These are phyloP conservation scores for Geotrypetes seraphini DNA, from an alignment of 2,797 vertebrate genomes.

Conservation along the genomic window DNA sequence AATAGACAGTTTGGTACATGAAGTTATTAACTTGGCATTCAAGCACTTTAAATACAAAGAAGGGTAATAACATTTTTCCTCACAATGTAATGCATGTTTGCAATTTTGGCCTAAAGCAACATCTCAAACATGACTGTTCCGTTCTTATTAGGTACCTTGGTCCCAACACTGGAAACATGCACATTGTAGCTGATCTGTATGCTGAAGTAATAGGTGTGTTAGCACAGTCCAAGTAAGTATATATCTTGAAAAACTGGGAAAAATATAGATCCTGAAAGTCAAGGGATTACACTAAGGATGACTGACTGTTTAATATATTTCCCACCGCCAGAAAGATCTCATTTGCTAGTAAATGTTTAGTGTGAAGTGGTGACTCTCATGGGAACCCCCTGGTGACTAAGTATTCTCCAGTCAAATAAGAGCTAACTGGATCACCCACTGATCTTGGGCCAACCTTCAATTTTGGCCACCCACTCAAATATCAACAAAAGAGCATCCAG, in stretches of 20 bases:
- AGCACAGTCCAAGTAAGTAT: conserved; percentile 89
- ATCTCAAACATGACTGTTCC: conserved; percentile 5
- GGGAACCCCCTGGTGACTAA: too few species aligned
- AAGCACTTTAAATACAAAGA: conserved; percentile 99
- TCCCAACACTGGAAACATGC: conserved; percentile 97
- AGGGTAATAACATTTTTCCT: conserved; percentile 67
- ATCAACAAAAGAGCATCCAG: too few species aligned
- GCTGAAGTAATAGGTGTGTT: conserved; percentile 94
- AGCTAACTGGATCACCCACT: too few species aligned
- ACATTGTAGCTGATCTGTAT: conserved; percentile 95
- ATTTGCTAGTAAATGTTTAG: too few species aligned
- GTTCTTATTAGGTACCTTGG: conserved; percentile 75
- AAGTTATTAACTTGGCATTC: conserved; percentile 93
- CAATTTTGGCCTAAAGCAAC: neutral
- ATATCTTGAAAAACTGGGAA: neutral
- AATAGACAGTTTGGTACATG: conserved; percentile 90
- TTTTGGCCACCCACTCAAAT: too few species aligned
- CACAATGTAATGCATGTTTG: neutral
- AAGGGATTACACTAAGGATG: too few species aligned
- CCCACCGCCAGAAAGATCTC: too few species aligned
- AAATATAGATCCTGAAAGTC: too few species aligned
- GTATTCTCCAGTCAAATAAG: too few species aligned
- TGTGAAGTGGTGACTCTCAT: too few species aligned
- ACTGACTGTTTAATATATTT: too few species aligned
- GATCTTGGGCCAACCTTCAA: too few species aligned